Percentiles rank a stretch among this genome's conserved stretches.
These are phyloP conservation scores for Sarcoramphus papa DNA, from an alignment of 2,797 vertebrate genomes.

Conservation along the genomic window DNA sequence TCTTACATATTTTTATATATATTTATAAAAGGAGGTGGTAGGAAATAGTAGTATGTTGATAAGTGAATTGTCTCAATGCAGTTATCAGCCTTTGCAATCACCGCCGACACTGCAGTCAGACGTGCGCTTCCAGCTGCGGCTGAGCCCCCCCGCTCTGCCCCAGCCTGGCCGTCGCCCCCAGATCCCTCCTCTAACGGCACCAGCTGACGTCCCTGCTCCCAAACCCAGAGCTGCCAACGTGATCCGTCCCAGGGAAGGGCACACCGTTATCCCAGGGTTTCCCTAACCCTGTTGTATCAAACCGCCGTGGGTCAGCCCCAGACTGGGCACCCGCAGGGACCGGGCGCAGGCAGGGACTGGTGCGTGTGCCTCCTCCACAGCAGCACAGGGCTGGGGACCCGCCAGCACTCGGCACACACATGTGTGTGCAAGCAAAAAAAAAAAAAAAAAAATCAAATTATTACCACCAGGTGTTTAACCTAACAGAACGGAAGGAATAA, in stretches of 20 bases:
- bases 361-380: not conserved
- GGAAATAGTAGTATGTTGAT: too few relatives aligned
- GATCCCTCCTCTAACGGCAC: not conserved
- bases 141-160: not conserved
- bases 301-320: not conserved
- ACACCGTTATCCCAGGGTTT: too few relatives aligned
- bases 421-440: too few relatives aligned
- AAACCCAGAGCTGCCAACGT: not conserved
- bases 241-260: fast-evolving
- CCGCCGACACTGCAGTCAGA: not conserved
- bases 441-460: too few relatives aligned
- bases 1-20: too few relatives aligned
- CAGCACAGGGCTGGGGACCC: too few relatives aligned
- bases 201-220: not conserved
- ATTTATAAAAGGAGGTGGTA: not conserved
- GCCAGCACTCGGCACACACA: too few relatives aligned
- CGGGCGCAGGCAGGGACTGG: too few relatives aligned
- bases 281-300: not conserved
- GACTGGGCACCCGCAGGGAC: too few relatives aligned
- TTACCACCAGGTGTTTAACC: not conserved
- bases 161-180: not conserved
- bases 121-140: not conserved
- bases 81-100: not conserved
- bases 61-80: not conserved
- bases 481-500: not conserved